phyloP scores from a whole-genome alignment of 2,888 invertebrate genomes.

The Brachylomia viminalis region DNA sequence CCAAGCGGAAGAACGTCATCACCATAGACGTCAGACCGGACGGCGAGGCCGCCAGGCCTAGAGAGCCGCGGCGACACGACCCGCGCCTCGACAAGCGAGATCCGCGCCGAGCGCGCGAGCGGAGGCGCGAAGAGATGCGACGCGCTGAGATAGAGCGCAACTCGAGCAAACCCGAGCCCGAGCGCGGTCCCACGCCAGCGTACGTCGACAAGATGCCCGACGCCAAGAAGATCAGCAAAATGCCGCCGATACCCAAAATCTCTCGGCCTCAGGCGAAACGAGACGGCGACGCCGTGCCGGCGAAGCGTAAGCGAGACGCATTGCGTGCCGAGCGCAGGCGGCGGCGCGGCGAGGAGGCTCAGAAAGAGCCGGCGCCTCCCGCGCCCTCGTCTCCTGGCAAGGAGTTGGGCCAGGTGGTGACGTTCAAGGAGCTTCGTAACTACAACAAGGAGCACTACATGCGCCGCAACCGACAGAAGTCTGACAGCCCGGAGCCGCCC shows the following conservation, averaged over 20 bases:
- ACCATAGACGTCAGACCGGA: conserved; percentile 85
- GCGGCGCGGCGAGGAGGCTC: conserved; percentile 71
- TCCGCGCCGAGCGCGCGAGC: conserved; percentile 58
- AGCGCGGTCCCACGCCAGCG: conserved; percentile 58
- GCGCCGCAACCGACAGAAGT: conserved; percentile 91
- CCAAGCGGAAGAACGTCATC: conserved; percentile 86
- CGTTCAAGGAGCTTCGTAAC: conserved; percentile 91
- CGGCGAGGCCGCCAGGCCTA: conserved; percentile 39
- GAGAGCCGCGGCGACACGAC: conserved; percentile 71
- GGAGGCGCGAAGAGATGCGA: conserved; percentile 66
- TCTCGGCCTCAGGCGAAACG: conserved; percentile 55
- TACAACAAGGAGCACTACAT: conserved; percentile 92
- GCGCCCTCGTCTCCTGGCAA: conserved; percentile 62
- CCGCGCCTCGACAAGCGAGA: conserved; percentile 69
- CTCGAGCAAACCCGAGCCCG: conserved; percentile 40
- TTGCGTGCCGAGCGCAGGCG: conserved; percentile 52
- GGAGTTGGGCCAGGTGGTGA: conserved; percentile 68
- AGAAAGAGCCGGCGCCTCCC: conserved; percentile 53
- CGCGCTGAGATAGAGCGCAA: conserved; percentile 60
- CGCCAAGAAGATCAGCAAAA: conserved; percentile 79
- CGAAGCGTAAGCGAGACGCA: conserved; percentile 55
- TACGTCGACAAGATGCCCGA: conserved; percentile 77
- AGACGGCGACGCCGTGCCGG: conserved; percentile 66
- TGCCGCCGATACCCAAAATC: conserved; percentile 87
- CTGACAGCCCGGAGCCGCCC: conserved; percentile 89